A percentile compares a stretch with the other conserved stretches of the same genome.
Evolutionary conservation across 2,113 vertebrate species (phyloP).

Genomic region (Passer domesticus): DNA sequence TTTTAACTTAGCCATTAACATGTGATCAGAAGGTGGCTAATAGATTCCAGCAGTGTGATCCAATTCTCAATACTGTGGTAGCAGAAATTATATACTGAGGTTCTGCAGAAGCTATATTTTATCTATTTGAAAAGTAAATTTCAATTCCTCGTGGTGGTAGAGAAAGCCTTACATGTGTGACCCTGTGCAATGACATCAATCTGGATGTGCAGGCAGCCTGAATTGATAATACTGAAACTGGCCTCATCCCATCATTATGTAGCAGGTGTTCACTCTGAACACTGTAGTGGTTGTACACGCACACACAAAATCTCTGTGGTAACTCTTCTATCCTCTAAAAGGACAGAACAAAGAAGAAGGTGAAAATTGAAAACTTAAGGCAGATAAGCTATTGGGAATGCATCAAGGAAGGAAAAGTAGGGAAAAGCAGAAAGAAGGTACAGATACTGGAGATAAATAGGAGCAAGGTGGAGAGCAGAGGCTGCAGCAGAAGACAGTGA

Average conservation of each 20-base stretch:
- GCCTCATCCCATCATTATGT: background rate
- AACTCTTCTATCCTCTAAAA: background rate
- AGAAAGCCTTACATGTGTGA: background rate
- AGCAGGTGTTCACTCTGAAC: background rate
- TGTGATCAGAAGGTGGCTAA: slow-evolving; percentile 63
- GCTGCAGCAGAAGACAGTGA: background rate
- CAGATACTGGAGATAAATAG: background rate
- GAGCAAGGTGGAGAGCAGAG: background rate
- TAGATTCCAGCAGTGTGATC: slow-evolving; percentile 59
- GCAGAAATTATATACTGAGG: background rate
- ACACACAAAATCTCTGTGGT: background rate
- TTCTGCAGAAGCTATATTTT: slow-evolving; percentile 1
- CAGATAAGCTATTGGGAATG: background rate
- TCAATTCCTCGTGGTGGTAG: background rate
- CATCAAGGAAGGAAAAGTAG: background rate
- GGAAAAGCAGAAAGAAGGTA: background rate
- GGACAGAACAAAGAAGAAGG: background rate
- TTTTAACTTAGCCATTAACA: slow-evolving; percentile 28
- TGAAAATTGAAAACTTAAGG: background rate
- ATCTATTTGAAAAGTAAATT: slow-evolving; percentile 4
- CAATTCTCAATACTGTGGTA: background rate
- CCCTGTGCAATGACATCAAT: background rate
- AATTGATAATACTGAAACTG: background rate
- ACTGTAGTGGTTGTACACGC: background rate
- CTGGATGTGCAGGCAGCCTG: slow-evolving; percentile 1